Evolutionary conservation across 2,113 vertebrate species (phyloP).

Genomic region (Gymnogyps californianus): DNA sequence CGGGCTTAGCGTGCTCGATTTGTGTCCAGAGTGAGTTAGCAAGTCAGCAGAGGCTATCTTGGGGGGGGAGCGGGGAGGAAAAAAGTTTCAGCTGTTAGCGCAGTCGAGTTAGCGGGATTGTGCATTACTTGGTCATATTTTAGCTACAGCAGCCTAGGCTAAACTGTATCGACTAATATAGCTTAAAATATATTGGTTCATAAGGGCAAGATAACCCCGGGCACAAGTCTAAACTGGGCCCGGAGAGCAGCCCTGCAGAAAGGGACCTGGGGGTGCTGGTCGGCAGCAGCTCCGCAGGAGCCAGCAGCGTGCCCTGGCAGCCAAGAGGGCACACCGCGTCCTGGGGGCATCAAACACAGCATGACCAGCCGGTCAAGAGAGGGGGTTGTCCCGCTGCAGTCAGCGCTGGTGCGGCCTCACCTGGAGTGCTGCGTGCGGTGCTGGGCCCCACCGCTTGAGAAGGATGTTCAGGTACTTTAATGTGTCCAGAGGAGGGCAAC

Average conservation of each 20-base stretch:
- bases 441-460: not conserved
- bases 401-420: too few relatives aligned
- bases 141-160: not conserved
- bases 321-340: too few relatives aligned
- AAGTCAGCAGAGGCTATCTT: too few relatives aligned
- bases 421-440: too few relatives aligned
- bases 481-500: too few relatives aligned
- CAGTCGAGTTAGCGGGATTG: not conserved
- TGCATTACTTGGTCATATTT: not conserved
- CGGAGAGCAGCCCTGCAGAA: not conserved
- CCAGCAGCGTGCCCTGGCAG: not conserved
- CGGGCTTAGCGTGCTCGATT: not conserved
- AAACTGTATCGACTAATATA: fast-evolving
- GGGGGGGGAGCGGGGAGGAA: not conserved
- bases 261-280: not conserved
- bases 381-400: too few relatives aligned
- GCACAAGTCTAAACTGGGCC: fast-evolving
- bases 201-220: fast-evolving
- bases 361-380: too few relatives aligned
- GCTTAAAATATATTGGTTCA: fast-evolving
- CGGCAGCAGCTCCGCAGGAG: not conserved
- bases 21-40: not conserved
- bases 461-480: too few relatives aligned
- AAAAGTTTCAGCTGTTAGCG: not conserved
- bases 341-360: not conserved